Percentiles rank a stretch among this genome's conserved stretches.
These are phyloP conservation scores for Macrobrachium rosenbergii DNA, from an alignment of 1,140 invertebrate species.

Conservation along the genomic window DNA sequence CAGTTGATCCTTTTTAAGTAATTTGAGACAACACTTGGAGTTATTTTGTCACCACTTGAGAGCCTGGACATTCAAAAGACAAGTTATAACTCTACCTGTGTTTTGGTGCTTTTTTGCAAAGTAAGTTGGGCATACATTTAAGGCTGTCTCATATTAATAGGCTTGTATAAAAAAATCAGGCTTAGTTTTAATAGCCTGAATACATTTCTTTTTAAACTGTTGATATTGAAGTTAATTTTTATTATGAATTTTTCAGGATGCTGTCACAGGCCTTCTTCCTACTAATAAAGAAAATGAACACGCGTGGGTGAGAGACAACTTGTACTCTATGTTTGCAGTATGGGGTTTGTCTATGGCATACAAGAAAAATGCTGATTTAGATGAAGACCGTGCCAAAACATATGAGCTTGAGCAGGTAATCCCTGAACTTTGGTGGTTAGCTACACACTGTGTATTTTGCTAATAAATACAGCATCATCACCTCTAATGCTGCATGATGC, in stretches of 20 bases:
- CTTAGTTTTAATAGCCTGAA: not conserved
- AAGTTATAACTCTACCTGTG: too few relatives aligned
- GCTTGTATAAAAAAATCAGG: too few relatives aligned
- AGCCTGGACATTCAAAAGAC: too few relatives aligned
- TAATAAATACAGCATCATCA: too few relatives aligned
- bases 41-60: too few relatives aligned
- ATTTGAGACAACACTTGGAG: too few relatives aligned
- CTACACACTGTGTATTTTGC: not conserved
- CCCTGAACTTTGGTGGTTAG: not conserved
- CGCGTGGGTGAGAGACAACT: constrained; percentile 98
- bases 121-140: too few relatives aligned
- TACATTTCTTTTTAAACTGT: not conserved
- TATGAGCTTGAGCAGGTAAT: constrained; percentile 94
- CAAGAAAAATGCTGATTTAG: constrained; percentile 98
- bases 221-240: not conserved
- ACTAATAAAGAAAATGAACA: constrained; percentile 88
- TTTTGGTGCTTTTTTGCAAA: too few relatives aligned
- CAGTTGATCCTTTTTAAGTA: too few relatives aligned
- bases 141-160: too few relatives aligned
- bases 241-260: constrained; percentile 77
- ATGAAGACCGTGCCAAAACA: constrained; percentile 97
- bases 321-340: constrained; percentile 96
- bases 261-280: constrained; percentile 93
- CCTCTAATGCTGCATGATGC: too few relatives aligned
- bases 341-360: constrained; percentile 99